These are phyloP conservation scores for Phenganax stokvisi DNA, from an alignment of 92 coral and sea anemone genomes.

Conservation along the genomic window DNA sequence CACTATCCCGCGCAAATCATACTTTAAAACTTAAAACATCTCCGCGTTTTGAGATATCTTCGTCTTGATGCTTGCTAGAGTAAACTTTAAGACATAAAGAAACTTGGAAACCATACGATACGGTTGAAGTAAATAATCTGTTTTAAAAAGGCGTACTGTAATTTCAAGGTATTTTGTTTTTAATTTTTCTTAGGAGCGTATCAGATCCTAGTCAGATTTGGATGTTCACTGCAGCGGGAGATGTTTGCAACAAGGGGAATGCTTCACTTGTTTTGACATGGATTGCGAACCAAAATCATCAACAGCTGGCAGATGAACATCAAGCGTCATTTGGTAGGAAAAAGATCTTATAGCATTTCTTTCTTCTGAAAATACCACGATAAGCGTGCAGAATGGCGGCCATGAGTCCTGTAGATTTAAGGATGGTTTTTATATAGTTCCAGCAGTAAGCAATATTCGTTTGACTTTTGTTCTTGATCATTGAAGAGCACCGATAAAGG, in stretches of 20 bases:
- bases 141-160: neutral
- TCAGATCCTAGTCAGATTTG: constrained; percentile 66
- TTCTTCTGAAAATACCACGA: neutral
- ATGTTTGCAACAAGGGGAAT: constrained; percentile 71
- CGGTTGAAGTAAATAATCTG: neutral
- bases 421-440: too few species aligned
- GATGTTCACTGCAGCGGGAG: constrained; percentile 87
- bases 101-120: neutral
- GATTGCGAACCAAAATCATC: constrained; percentile 12
- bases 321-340: neutral
- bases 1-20: too few species aligned
- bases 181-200: constrained; percentile 42
- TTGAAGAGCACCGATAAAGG: too few species aligned
- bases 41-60: too few species aligned
- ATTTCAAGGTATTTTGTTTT: neutral
- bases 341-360: neutral
- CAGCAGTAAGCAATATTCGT: too few species aligned
- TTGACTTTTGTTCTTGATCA: too few species aligned
- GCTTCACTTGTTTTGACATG: constrained; percentile 64
- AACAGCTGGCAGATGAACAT: neutral
- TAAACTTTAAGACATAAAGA: too few species aligned
- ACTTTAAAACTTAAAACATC: too few species aligned
- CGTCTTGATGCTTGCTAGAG: too few species aligned
- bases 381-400: constrained; percentile 4
- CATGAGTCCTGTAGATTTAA: too few species aligned